These are phyloP conservation scores for Chamaea fasciata DNA, from an alignment of 2,113 vertebrate genomes.

Conservation along the genomic window DNA sequence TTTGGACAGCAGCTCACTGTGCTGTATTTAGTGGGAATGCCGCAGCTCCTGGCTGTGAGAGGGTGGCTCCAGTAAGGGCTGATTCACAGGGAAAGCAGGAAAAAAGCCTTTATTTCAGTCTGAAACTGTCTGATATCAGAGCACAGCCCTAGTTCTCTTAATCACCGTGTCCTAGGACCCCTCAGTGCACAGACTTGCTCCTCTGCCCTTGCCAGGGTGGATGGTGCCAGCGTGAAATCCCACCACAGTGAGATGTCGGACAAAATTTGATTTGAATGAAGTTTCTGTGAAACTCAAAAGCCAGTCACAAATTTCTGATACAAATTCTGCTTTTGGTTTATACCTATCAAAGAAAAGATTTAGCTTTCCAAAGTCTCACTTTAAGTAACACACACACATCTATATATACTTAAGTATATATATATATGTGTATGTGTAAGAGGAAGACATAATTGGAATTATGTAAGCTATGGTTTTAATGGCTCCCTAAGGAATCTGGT, in stretches of 20 bases:
- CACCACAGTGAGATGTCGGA: accelerated
- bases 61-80: background rate
- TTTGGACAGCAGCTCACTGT: background rate
- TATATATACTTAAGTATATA: background rate
- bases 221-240: background rate
- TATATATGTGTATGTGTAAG: background rate
- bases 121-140: background rate
- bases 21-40: background rate
- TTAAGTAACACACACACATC: background rate
- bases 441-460: background rate
- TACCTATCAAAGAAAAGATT: background rate
- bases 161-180: accelerated
- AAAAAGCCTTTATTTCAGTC: background rate
- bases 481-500: background rate
- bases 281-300: background rate
- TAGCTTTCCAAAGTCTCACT: background rate
- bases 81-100: background rate
- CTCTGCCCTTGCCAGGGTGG: background rate
- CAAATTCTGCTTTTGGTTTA: background rate
- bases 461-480: slow-evolving; percentile 4
- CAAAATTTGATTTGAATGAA: background rate
- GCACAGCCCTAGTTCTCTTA: background rate
- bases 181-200: accelerated
- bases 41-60: background rate
- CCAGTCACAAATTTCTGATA: background rate